phyloP scores from a whole-genome alignment of 2,888 invertebrate species.

The Copidosoma aretas region DNA sequence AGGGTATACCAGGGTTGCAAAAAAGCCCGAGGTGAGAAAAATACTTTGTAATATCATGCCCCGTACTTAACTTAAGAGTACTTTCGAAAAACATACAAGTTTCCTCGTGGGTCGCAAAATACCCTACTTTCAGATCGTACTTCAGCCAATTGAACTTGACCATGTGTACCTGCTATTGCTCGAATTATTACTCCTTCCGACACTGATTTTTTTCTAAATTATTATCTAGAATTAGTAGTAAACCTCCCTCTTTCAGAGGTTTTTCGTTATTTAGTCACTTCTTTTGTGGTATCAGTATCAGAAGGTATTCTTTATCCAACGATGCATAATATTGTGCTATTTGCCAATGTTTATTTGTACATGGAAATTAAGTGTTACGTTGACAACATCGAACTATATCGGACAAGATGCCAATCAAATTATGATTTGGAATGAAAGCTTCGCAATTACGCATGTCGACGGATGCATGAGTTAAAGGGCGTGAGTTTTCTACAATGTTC shows the following conservation, averaged over 20 bases:
- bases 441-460: conserved; percentile 42
- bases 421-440: conserved; percentile 34
- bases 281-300: background rate
- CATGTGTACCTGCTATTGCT: background rate
- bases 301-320: background rate
- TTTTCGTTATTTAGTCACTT: background rate
- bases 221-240: conserved; percentile 5
- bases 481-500: conserved; percentile 32
- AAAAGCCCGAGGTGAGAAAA: no score
- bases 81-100: conserved; percentile 1
- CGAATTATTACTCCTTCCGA: background rate
- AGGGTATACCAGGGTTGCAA: no score
- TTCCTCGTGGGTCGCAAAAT: background rate
- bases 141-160: conserved; percentile 1
- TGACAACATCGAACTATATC: background rate
- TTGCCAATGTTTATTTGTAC: background rate
- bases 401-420: conserved; percentile 30
- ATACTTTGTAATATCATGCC: no score
- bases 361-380: background rate
- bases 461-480: conserved; percentile 45
- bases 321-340: background rate
- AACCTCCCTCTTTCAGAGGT: background rate
- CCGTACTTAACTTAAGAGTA: no score
- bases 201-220: conserved; percentile 1
- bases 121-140: background rate